These are phyloP conservation scores for Aphodius granarius DNA, from an alignment of 2,888 invertebrate genomes.

Conservation along the genomic window DNA sequence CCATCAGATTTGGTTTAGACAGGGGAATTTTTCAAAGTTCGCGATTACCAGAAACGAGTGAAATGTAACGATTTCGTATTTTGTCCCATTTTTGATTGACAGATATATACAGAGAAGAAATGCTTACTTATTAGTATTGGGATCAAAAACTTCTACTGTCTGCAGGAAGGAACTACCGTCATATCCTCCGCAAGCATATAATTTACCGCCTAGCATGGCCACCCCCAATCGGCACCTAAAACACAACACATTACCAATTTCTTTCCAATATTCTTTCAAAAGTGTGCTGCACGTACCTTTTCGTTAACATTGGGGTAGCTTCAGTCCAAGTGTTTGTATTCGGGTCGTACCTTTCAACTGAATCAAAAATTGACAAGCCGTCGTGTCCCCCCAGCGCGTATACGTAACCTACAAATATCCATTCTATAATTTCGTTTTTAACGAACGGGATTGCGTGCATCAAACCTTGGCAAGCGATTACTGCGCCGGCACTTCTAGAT, in stretches of 20 bases:
- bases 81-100: not conserved
- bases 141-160: constrained; percentile 81
- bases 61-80: too few species aligned
- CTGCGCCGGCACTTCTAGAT: constrained; percentile 55
- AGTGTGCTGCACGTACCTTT: constrained; percentile 50
- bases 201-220: constrained; percentile 76
- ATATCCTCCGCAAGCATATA: constrained; percentile 85
- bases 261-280: not conserved
- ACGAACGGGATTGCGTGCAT: not conserved
- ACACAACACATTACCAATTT: constrained; percentile 5
- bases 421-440: not conserved
- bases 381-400: constrained; percentile 88
- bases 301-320: constrained; percentile 78
- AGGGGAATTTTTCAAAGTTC: too few species aligned
- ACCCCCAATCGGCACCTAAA: constrained; percentile 79
- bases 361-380: constrained; percentile 84
- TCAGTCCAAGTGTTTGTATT: constrained; percentile 71
- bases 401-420: constrained; percentile 61
- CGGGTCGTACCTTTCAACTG: constrained; percentile 81
- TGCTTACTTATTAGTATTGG: constrained; percentile 65
- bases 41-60: too few species aligned
- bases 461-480: constrained; percentile 52
- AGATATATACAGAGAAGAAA: not conserved
- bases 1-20: too few species aligned
- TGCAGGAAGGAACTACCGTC: constrained; percentile 82